phyloP scores from a whole-genome alignment of 2,888 invertebrate species.

The Keiferia lycopersicella region DNA sequence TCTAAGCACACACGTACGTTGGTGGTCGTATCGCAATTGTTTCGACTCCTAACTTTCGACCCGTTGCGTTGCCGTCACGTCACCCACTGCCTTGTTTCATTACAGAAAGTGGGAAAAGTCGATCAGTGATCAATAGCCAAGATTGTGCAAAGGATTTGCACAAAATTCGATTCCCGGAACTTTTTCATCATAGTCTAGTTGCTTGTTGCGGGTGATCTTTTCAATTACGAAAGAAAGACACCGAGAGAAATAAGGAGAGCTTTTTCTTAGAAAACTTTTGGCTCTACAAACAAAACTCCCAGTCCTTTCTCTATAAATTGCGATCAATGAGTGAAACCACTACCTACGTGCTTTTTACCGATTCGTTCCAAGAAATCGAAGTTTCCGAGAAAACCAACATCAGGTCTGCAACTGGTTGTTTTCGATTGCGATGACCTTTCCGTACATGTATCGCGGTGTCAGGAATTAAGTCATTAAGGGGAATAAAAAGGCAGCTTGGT shows the following conservation, averaged over 20 bases:
- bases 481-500: conserved; percentile 32
- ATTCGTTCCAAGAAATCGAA: conserved; percentile 12
- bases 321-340: conserved; percentile 2
- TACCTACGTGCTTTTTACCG: conserved; percentile 13
- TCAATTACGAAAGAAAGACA: not conserved
- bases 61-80: conserved; percentile 13
- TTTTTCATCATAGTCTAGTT: conserved; percentile 5
- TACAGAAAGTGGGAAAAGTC: conserved; percentile 10
- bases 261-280: conserved; percentile 10
- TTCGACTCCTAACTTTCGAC: conserved; percentile 19
- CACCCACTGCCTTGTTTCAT: conserved; percentile 45
- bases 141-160: conserved; percentile 14
- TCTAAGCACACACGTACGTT: conserved; percentile 13
- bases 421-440: conserved; percentile 23
- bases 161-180: not conserved
- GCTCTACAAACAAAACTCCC: conserved; percentile 11
- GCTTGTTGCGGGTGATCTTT: conserved; percentile 7
- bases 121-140: conserved; percentile 8
- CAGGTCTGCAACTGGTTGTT: not conserved
- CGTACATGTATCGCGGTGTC: conserved; percentile 18
- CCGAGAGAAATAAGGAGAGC: not conserved
- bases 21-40: conserved; percentile 6
- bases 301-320: not conserved
- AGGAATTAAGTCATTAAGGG: conserved; percentile 36
- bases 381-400: conserved; percentile 14